These are phyloP conservation scores for Microplitis manilae DNA, from an alignment of 2,888 invertebrate species.

Conservation along the genomic window DNA sequence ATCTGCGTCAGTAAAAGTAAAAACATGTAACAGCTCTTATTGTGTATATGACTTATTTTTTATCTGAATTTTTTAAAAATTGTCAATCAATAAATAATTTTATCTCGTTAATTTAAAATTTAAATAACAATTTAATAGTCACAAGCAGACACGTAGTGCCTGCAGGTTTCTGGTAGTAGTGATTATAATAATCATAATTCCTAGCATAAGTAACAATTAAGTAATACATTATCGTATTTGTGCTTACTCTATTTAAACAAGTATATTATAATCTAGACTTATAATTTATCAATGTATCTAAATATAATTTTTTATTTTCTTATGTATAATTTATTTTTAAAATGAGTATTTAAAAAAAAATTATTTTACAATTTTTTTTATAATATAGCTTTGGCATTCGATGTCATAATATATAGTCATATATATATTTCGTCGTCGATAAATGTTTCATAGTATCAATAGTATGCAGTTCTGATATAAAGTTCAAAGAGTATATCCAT, in stretches of 20 bases:
- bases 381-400: slow-evolving; percentile 11
- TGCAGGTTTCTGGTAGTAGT: not conserved
- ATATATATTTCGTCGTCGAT: not conserved
- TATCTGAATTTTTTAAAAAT: too few species aligned
- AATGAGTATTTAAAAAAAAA: not conserved
- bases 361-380: not conserved
- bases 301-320: not conserved
- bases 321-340: not conserved
- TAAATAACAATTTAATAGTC: too few species aligned
- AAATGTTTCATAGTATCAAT: not conserved
- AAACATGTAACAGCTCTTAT: too few species aligned
- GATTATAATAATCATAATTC: not conserved
- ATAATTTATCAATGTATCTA: not conserved
- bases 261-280: not conserved
- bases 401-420: not conserved
- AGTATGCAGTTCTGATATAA: not conserved
- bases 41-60: too few species aligned
- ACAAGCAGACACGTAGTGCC: not conserved
- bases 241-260: not conserved
- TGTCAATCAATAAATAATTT: too few species aligned
- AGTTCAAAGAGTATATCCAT: too few species aligned
- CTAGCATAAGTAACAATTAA: not conserved
- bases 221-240: not conserved
- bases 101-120: too few species aligned
- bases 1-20: too few species aligned